Evolutionary conservation across 2,113 vertebrate genomes (phyloP).

Genomic region (Struthidea cinerea): DNA sequence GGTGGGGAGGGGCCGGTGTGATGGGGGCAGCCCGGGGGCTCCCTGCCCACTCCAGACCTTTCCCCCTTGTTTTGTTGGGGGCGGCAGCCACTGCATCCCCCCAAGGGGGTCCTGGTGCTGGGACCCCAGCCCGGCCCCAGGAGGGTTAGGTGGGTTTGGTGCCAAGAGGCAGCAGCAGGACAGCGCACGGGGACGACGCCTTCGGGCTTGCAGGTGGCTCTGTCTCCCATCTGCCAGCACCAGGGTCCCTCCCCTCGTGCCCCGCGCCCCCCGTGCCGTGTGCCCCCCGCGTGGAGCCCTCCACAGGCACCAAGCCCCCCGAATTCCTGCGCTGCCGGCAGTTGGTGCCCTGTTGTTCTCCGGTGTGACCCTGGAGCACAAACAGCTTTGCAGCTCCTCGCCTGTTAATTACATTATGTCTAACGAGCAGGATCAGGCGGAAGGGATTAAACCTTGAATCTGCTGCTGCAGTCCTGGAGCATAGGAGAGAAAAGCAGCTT

Average conservation of each 20-base stretch:
- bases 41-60: neutral
- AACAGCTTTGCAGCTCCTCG: neutral
- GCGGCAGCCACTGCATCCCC: too few relatives aligned
- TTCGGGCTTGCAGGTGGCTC: neutral
- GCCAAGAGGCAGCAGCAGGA: neutral
- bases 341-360: constrained; percentile 16
- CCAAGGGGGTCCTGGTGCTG: fast-evolving
- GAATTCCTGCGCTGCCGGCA: neutral
- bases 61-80: fast-evolving
- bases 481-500: constrained; percentile 17
- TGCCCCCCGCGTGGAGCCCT: fast-evolving
- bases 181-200: fast-evolving
- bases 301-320: fast-evolving
- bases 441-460: constrained; percentile 49
- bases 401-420: constrained; percentile 35
- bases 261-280: fast-evolving
- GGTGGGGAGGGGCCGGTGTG: neutral
- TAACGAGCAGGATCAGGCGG: constrained; percentile 55
- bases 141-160: neutral
- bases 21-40: neutral
- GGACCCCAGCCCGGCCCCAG: neutral
- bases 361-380: neutral
- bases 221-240: neutral
- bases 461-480: neutral
- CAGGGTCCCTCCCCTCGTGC: neutral